Conservation (phyloP, 2,113 vertebrate genomes). For the Turdus rufiventris region DNA sequence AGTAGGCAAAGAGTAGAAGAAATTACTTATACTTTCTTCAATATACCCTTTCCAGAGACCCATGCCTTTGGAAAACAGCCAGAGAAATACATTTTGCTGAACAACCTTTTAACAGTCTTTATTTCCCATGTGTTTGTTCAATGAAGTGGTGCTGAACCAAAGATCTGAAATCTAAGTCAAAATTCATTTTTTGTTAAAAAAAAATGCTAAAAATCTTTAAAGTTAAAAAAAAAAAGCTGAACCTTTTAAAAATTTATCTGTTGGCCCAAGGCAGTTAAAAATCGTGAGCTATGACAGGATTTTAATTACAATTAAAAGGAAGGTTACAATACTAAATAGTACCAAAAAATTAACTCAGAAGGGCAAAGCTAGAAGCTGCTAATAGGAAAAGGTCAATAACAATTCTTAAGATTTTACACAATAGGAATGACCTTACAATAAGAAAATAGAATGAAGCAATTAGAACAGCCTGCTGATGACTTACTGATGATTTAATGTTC, state of each 20-base stretch:
- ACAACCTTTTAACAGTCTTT: not conserved
- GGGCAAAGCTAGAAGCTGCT: not conserved
- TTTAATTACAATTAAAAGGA: not conserved
- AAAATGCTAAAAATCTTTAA: not conserved
- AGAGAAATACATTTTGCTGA: not conserved
- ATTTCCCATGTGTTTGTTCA: not conserved
- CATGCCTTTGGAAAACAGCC: not conserved
- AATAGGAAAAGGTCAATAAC: not conserved
- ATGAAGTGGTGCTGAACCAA: not conserved
- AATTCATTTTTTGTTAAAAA: not conserved
- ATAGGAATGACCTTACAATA: not conserved
- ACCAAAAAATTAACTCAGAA: not conserved
- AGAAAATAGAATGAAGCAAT: not conserved
- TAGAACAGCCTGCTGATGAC: not conserved
- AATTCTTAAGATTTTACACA: not conserved
- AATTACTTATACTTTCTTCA: not conserved
- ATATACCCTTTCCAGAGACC: not conserved
- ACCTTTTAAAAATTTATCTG: not conserved
- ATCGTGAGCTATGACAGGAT: not conserved
- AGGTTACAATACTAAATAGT: not conserved
- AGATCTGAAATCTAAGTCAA: not conserved
- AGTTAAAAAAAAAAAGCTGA: not conserved
- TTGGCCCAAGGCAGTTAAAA: not conserved
- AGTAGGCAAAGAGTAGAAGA: not conserved
- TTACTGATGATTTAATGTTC: not conserved